Evolutionary conservation across 1,140 invertebrate species (phyloP), one percentile per base, ranked within the genome.

Genomic region (Cotesia typhae): DNA sequence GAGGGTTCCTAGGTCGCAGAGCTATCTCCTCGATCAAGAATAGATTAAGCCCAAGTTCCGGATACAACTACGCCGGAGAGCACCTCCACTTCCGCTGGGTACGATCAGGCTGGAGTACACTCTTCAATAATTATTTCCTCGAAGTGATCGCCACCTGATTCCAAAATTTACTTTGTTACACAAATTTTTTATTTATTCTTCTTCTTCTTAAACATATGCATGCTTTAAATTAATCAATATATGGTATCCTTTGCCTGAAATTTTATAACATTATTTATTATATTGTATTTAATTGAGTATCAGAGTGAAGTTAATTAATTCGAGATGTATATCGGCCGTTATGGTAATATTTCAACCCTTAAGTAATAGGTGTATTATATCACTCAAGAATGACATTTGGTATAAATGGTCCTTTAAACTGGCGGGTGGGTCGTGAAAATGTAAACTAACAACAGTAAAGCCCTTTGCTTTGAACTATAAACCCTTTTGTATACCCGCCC

Each of bases 321-420:
- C 10, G 6, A 47, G 41, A 47, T 47, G 10, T 47, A 47, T 47
- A 47, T 7, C 60, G 76, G 6, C 10, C 10, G 41, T 47, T 6
- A 47, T 6, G 41, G 5, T 9, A 47, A 9, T 47, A 47, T 6
- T 47, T 47, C 6, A 6, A 28, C 28, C 28, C 28, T 28, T 28
- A 28, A 47, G 2, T 47, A 47, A 47, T 47, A 47, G 41, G 41
- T 10, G 10, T 6, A 6, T 47, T 47, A 47, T 47, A 47, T 47
- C 41, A 47, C 41, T 47, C 17, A 38, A 28, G 10, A 83, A 83
- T 82, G 83, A 85, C 83, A 84, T 84, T 83, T 84, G 83, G 76
- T 84, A 82, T 81, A 79, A 82, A 81, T 75, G 79, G 78, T 65
- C 74, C 76, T 77, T 82, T 79, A 76, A 74, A 72, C 60, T 68